A percentile compares a stretch with the other conserved stretches of the same genome.
Conservation (phyloP, 2,888 invertebrate species). For the Yponomeuta malinellus region DNA sequence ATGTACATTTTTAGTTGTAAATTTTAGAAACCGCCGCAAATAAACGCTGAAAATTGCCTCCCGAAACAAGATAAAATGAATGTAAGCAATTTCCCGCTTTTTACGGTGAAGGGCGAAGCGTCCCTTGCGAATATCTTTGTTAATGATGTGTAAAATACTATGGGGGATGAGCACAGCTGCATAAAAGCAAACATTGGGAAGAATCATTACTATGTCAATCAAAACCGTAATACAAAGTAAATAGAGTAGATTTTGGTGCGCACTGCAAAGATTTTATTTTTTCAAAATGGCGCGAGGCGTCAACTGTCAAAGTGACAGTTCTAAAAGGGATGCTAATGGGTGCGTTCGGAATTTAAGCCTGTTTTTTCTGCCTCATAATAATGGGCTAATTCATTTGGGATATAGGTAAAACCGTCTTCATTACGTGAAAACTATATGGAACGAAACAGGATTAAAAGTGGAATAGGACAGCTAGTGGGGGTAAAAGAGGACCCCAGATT, state of each 20-base stretch:
- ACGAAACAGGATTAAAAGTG: too few species aligned
- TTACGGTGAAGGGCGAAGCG: conserved; percentile 37
- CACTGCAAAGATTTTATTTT: not conserved
- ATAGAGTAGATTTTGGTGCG: not conserved
- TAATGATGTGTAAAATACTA: conserved; percentile 63
- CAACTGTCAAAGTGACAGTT: conserved; percentile 62
- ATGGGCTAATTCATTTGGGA: too few species aligned
- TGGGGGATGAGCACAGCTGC: conserved; percentile 34
- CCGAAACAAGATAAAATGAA: not conserved
- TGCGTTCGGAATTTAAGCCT: conserved; percentile 52
- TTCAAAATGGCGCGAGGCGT: conserved; percentile 7
- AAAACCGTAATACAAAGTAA: not conserved
- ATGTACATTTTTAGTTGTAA: too few species aligned
- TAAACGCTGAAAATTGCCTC: not conserved
- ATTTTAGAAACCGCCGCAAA: too few species aligned
- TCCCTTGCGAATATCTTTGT: conserved; percentile 37
- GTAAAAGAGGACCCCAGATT: too few species aligned
- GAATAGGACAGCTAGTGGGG: too few species aligned
- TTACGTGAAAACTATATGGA: too few species aligned
- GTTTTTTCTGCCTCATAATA: conserved; percentile 44
- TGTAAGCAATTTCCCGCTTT: conserved; percentile 57
- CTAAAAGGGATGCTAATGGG: conserved; percentile 47
- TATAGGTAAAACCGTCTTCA: too few species aligned
- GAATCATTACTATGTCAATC: not conserved
- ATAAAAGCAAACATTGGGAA: conserved; percentile 7